Base-by-base conservation (phyloP, 2,888 invertebrate genomes). In the Anthrax anthrax region DNA sequence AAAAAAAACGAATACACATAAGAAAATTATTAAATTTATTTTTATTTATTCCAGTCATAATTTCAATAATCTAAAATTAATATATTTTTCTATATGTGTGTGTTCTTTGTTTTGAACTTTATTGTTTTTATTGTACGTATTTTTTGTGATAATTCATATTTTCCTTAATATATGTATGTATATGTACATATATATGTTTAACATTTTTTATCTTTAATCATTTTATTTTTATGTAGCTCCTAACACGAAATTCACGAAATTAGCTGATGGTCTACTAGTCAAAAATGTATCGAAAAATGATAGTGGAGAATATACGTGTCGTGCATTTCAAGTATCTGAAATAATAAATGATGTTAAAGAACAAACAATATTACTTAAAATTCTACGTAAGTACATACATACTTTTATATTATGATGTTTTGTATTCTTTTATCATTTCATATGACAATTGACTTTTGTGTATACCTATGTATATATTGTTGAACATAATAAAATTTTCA, bases 341-440 rank as follows among this genome's bases (percentile, higher is more conserved):
- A 67, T 66, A 54, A 71, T 70, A 50, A 73, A 73, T 52, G 72
- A 70, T 56, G 67, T 76, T 53, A 65, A 70, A 56, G 72, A 73
- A 56, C 69, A 70, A 55, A 70, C 70, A 54, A 75, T 77, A 58
- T 67, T 67, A 57, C 68, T 77, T 56, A 71, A 71, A 62, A 73
- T 77, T 55, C 70, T 73, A 69, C 76, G 77, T 77, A 69, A 76
- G 76, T 75, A 59, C n/a, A n/a, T n/a, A n/a, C n/a, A n/a, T n/a
- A n/a, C n/a, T 55, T 52, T 56, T 57, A 56, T 54, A 42, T 23
- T 8, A 6, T 4, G 23, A 23, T 23, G 23, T 6, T 23, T 23
- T 23, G 4, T 8, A 23, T 23, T 23, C 8, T 23, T 23, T 8
- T 23, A 23, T n/a, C n/a, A n/a, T n/a, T n/a, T n/a, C n/a, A n/a